These are phyloP conservation scores for Leucosticte australis DNA, from an alignment of 2,113 vertebrate species.

Conservation along the genomic window DNA sequence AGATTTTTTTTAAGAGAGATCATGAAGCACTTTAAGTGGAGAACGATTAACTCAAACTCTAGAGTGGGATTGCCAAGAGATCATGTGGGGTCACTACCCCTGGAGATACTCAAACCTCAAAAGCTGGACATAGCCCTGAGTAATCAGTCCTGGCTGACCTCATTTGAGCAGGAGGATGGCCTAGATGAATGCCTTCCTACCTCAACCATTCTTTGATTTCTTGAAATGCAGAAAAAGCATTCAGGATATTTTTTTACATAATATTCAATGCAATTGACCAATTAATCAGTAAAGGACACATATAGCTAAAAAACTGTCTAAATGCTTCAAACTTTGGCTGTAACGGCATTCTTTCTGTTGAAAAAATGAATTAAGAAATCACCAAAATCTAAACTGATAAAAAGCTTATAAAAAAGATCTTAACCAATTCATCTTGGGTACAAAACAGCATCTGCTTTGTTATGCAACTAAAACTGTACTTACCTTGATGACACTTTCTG, in stretches of 20 bases:
- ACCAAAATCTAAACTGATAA: neutral
- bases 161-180: neutral
- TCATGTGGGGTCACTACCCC: neutral
- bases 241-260: neutral
- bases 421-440: neutral
- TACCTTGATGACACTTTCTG: slow-evolving; percentile 87
- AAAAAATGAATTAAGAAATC: neutral
- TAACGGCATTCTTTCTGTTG: neutral
- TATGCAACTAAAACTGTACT: slow-evolving; percentile 17
- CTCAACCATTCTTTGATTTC: neutral
- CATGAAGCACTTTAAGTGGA: neutral
- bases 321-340: neutral
- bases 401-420: neutral
- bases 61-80: neutral
- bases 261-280: neutral
- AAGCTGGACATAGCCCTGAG: neutral
- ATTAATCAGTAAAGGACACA: neutral
- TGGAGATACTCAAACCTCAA: neutral
- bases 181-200: neutral
- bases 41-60: neutral
- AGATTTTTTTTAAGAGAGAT: neutral
- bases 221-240: neutral
- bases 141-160: neutral
- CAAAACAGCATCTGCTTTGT: neutral
- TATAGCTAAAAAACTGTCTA: neutral